A percentile compares a stretch with the other conserved stretches of the same genome.
phyloP scores from a whole-genome alignment of 2,888 invertebrate genomes.

The Acleris sparsana region DNA sequence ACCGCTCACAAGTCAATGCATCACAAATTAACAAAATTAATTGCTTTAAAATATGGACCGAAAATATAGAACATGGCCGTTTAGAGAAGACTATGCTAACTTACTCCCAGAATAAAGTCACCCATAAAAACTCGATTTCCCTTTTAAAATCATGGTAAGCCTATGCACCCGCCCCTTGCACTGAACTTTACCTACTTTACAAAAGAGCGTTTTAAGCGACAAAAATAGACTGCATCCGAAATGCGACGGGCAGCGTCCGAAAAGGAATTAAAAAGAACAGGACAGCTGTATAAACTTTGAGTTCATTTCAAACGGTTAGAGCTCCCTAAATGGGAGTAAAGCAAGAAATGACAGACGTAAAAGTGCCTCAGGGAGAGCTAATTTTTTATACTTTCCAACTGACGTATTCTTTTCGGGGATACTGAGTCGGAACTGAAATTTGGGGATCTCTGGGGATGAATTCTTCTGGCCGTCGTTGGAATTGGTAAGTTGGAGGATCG shows the following conservation, averaged over 20 bases:
- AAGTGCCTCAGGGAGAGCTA: conserved; percentile 29
- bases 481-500: conserved; percentile 19
- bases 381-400: conserved; percentile 24
- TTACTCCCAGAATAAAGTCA: no score
- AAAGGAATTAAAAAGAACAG: conserved; percentile 35
- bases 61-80: no score
- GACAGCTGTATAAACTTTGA: conserved; percentile 35
- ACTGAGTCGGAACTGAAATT: conserved; percentile 22
- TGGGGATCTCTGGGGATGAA: conserved; percentile 24
- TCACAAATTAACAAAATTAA: no score
- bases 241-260: conserved; percentile 28
- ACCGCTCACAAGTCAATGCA: no score
- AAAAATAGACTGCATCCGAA: conserved; percentile 38
- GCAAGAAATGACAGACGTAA: conserved; percentile 34
- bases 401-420: conserved; percentile 5
- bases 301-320: conserved; percentile 35
- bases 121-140: no score
- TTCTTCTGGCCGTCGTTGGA: conserved; percentile 12
- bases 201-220: conserved; percentile 38
- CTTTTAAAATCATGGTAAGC: conserved; percentile 7
- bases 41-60: no score
- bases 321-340: conserved; percentile 36
- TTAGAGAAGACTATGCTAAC: no score
- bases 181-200: conserved; percentile 28
- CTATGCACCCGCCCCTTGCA: conserved; percentile 19